These are phyloP conservation scores for Bucco capensis DNA, from an alignment of 2,113 vertebrate genomes.

Conservation along the genomic window DNA sequence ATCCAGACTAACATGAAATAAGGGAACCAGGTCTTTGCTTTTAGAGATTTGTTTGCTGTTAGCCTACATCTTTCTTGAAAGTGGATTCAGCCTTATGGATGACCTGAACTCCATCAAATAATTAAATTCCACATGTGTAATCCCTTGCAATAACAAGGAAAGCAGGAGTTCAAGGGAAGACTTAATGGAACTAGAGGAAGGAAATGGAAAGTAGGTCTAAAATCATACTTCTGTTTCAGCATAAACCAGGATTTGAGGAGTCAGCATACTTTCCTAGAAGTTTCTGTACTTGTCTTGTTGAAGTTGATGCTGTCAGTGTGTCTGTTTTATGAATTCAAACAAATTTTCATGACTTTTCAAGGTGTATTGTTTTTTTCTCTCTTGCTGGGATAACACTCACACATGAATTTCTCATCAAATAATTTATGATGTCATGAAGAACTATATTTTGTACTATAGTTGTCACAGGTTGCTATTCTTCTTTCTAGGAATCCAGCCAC, in stretches of 20 bases:
- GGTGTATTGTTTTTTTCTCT: neutral
- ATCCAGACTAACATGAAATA: neutral
- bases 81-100: neutral
- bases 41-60: neutral
- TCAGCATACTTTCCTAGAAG: neutral
- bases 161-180: neutral
- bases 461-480: neutral
- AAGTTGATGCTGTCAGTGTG: neutral
- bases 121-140: neutral
- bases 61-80: neutral
- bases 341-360: neutral
- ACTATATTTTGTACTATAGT: neutral
- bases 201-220: neutral
- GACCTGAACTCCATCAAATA: neutral
- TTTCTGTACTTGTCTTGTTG: neutral
- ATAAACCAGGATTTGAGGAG: neutral
- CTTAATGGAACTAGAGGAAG: neutral
- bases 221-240: neutral
- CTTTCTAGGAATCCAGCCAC: conserved; percentile 46
- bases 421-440: neutral
- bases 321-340: neutral
- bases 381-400: neutral
- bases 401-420: neutral
- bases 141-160: neutral
- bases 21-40: neutral